Base-by-base conservation (phyloP, 2,113 vertebrate genomes). In the Oxygymnocypris stewartii region DNA sequence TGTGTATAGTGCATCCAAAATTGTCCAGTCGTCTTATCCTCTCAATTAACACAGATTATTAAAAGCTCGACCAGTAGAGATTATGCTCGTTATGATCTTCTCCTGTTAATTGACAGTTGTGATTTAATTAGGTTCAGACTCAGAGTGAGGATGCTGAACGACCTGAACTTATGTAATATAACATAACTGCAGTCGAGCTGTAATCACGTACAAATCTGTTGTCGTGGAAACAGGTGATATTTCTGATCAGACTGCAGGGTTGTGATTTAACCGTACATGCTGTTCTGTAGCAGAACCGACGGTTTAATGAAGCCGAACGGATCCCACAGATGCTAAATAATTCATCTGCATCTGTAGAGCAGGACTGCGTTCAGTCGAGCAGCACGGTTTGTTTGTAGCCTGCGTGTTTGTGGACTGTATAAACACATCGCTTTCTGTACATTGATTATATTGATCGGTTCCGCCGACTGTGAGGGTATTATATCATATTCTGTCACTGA, bases 221-320 rank as follows among this genome's bases (percentile, higher is more conserved):
- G 80, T 82, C 80, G 42, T 82, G 80, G 80, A 49, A 82, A 82
- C 80, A 82, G 80, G 61, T 82, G 80, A 69, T 82, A 82, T 82
- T 69, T 69, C 51, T 82, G 80, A 82, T 80, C 79, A 81, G 57
- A 18, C 59, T 81, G 79, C 79, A 65, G 59, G 79, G 57, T 28
- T 81, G 61, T 47, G 61, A 82, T 82, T 44, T 82, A 31, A 6
- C 23, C 40, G 79, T 44, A 81, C 59, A 63, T 42, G 61, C 59
- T 44, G 59, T 65, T 81, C 59, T 81, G 13, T 31, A 47, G 11
- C 40, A 65, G n/a, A 54, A 20, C 10, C 42, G 35, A 25, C 2
- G 57, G 75, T 31, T 49, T 78, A 78, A 63, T 80, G 57, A 63
- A 61, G 79, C 54, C 3, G 57, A 82, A 44, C 61, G 51, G 77